phyloP scores from a whole-genome alignment of 1,140 invertebrate genomes.

The Gryllus bimaculatus region DNA sequence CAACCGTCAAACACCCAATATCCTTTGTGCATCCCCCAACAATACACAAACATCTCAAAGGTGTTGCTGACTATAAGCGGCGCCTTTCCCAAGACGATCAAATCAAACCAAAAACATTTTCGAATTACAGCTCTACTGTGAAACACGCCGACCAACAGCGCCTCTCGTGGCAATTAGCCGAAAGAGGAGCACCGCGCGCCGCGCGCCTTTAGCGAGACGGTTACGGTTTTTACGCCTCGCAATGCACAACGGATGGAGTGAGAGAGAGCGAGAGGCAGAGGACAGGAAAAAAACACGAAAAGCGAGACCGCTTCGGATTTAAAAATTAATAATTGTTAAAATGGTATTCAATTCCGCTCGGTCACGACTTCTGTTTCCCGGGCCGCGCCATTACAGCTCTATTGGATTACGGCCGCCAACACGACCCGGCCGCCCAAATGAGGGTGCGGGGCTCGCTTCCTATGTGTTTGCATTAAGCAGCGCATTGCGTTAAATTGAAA shows the following conservation, averaged over 20 bases:
- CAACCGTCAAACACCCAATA: neutral
- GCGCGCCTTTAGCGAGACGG: neutral
- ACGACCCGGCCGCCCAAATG: neutral
- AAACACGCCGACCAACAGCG: neutral
- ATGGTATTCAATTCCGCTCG: neutral
- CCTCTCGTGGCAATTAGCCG: neutral
- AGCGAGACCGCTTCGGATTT: neutral
- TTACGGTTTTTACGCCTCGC: neutral
- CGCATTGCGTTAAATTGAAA: constrained; percentile 4
- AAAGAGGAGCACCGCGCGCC: neutral
- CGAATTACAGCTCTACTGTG: neutral
- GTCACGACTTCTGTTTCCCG: constrained; percentile 2
- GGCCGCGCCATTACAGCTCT: neutral
- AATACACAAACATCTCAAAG: neutral
- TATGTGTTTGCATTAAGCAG: neutral
- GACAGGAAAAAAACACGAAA: neutral
- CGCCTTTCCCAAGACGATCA: neutral
- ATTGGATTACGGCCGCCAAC: neutral
- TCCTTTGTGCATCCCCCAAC: neutral
- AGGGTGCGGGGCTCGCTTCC: neutral
- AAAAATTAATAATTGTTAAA: constrained; percentile 6
- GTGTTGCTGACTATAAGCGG: neutral
- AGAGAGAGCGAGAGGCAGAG: neutral
- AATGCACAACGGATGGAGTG: neutral
- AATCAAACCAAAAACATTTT: constrained; percentile 1